phyloP scores from a whole-genome alignment of 2,113 vertebrate species.

The Tricholaema leucomelas region DNA sequence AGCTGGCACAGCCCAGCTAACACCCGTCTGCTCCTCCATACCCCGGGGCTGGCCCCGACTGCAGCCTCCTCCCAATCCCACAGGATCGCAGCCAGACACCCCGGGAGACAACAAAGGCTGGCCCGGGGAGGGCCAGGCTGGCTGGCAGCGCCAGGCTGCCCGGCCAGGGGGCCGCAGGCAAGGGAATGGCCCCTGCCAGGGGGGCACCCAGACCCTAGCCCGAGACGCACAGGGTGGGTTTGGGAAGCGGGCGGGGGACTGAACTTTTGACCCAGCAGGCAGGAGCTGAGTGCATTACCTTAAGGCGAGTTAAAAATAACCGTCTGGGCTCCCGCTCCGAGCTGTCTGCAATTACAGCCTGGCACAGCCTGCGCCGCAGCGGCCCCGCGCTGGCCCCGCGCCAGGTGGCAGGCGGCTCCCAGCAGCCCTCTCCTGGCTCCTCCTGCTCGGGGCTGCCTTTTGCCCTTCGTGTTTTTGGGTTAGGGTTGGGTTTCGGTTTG shows the following conservation, averaged over 20 bases:
- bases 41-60: background rate
- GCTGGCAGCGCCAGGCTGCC: background rate
- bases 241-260: background rate
- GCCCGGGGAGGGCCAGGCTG: background rate
- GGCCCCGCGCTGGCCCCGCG: slow-evolving; percentile 72
- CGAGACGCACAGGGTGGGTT: background rate
- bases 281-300: slow-evolving; percentile 76
- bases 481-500: background rate
- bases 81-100: background rate
- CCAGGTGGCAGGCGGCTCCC: slow-evolving; percentile 74
- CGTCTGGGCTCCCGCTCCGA: slow-evolving; percentile 75
- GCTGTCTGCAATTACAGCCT: slow-evolving; percentile 82
- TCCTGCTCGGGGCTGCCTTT: background rate
- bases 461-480: background rate
- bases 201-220: background rate
- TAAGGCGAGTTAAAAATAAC: slow-evolving; percentile 79
- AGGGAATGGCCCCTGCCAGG: rapidly evolving
- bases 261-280: slow-evolving; percentile 78
- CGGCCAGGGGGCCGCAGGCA: background rate
- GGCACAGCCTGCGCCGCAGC: slow-evolving; percentile 76
- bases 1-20: background rate
- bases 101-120: background rate
- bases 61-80: background rate
- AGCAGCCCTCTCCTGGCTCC: slow-evolving; percentile 1
- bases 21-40: background rate